These are phyloP conservation scores for Dryoscopus gambensis DNA, from an alignment of 2,113 vertebrate species.

Conservation along the genomic window DNA sequence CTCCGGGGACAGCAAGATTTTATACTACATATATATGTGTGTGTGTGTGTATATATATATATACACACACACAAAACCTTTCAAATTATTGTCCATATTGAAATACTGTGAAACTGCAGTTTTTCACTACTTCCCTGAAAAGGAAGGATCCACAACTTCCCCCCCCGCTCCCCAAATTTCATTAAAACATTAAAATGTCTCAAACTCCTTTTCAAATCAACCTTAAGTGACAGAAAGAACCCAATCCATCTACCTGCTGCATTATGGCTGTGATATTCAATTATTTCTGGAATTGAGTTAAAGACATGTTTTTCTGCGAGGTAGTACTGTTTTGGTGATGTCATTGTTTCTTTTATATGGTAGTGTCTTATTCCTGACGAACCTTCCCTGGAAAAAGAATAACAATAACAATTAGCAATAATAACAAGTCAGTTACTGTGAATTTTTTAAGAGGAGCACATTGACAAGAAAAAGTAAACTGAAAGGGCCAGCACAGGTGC, in stretches of 20 bases:
- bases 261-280: slow-evolving; percentile 95
- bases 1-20: not conserved
- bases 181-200: not conserved
- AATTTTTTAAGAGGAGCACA: not conserved
- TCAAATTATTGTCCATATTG: not conserved
- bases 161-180: not conserved
- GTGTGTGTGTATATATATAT: no score
- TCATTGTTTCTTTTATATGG: slow-evolving; percentile 83
- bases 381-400: slow-evolving; percentile 71
- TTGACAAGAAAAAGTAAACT: not conserved
- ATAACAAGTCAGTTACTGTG: not conserved
- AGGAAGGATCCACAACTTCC: not conserved
- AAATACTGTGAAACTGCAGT: not conserved
- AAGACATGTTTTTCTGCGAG: slow-evolving; percentile 91
- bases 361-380: slow-evolving; percentile 81
- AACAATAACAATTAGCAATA: not conserved
- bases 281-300: slow-evolving; percentile 85
- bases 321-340: slow-evolving; percentile 78
- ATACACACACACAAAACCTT: not conserved
- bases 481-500: not conserved
- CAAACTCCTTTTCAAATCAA: not conserved
- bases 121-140: not conserved
- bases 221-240: not conserved
- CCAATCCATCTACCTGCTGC: slow-evolving; percentile 81
- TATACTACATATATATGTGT: no score